Percentiles rank a stretch among this genome's conserved stretches.
These are phyloP conservation scores for Pseudolycoriella hygida DNA, from an alignment of 2,888 invertebrate genomes.

Conservation along the genomic window DNA sequence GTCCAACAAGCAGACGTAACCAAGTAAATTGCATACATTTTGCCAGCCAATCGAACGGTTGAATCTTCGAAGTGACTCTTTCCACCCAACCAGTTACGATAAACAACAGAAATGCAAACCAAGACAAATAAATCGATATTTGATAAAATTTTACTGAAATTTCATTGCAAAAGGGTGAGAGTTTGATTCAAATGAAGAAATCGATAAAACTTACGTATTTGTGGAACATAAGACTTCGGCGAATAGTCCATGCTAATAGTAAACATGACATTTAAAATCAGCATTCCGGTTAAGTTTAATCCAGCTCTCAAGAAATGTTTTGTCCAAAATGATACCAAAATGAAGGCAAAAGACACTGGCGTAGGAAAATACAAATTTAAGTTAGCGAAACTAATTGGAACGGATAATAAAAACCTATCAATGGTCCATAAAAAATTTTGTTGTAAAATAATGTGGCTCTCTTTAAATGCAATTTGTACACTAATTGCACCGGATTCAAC, in stretches of 20 bases:
- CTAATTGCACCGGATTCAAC: background rate
- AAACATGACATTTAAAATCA: constrained; percentile 18
- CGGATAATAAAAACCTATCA: background rate
- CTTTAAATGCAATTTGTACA: background rate
- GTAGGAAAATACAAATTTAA: background rate
- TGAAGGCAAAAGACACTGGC: constrained; percentile 18
- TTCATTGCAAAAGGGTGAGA: too few species aligned
- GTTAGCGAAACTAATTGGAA: too few species aligned
- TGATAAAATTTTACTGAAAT: constrained; percentile 1
- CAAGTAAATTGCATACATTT: background rate
- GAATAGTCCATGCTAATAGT: constrained; percentile 22
- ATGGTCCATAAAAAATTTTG: background rate
- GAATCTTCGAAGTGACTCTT: constrained; percentile 19
- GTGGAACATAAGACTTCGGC: constrained; percentile 21
- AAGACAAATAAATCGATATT: constrained; percentile 9
- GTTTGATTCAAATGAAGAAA: too few species aligned
- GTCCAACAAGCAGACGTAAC: background rate
- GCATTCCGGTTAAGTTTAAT: constrained; percentile 18
- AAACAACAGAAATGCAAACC: constrained; percentile 21
- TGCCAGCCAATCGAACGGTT: constrained; percentile 15
- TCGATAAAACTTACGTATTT: constrained; percentile 19
- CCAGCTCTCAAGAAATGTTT: constrained; percentile 21
- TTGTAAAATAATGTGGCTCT: background rate
- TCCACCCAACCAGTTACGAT: constrained; percentile 21
- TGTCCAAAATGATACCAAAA: constrained; percentile 20